phyloP scores from a whole-genome alignment of 2,888 invertebrate genomes.

The Caenorhabditis afra region DNA sequence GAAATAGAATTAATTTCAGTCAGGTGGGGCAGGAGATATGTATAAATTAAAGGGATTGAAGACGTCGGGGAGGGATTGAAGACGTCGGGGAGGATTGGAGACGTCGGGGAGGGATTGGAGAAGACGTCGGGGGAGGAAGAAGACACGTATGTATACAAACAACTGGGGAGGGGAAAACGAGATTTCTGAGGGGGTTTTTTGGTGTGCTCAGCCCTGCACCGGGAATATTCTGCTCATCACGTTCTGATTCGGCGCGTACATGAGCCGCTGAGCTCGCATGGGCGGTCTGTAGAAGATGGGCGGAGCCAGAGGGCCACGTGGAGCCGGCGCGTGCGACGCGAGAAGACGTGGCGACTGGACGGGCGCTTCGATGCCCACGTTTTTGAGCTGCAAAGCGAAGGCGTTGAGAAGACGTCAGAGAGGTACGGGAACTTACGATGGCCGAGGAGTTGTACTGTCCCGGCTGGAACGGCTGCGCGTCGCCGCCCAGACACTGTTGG shows the following conservation, averaged over 20 bases:
- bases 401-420: no score
- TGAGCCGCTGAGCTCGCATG: constrained; percentile 46
- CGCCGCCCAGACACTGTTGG: constrained; percentile 75
- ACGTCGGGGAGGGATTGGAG: neutral
- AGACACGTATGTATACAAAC: constrained; percentile 55
- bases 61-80: neutral
- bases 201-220: constrained; percentile 58
- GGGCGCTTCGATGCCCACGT: constrained; percentile 54
- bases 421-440: constrained; percentile 74
- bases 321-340: no score
- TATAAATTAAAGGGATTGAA: constrained; percentile 10
- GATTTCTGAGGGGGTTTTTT: no score
- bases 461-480: constrained; percentile 73
- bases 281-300: constrained; percentile 67
- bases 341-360: constrained; percentile 11
- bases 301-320: constrained; percentile 60
- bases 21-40: no score
- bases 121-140: neutral
- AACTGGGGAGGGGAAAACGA: no score
- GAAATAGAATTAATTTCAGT: constrained; percentile 27
- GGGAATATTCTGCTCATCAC: constrained; percentile 62
- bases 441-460: constrained; percentile 79
- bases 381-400: constrained; percentile 58
- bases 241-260: constrained; percentile 42
- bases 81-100: neutral